Evolutionary conservation across 1,140 invertebrate genomes (phyloP).

Genomic region (Anastrepha obliqua): DNA sequence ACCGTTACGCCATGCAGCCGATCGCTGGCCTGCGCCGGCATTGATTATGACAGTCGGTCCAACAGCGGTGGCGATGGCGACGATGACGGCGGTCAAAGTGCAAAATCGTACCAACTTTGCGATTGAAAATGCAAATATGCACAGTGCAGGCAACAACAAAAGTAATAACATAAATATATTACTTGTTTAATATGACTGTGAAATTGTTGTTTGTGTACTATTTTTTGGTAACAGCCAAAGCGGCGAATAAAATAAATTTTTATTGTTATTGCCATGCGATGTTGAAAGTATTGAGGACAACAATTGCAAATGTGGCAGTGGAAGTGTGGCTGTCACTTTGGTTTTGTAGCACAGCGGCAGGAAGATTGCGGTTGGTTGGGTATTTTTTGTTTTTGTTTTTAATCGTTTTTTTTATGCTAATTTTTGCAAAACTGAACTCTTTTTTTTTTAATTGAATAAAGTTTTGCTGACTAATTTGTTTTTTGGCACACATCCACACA

Average conservation of each 20-base stretch:
- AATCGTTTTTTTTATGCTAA: not conserved
- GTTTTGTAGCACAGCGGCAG: not conserved
- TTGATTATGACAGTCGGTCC: not conserved
- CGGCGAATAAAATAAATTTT: slow-evolving; percentile 11
- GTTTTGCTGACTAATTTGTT: slow-evolving; percentile 33
- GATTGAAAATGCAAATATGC: not conserved
- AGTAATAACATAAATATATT: not conserved
- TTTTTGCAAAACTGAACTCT: not conserved
- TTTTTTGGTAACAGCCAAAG: not conserved
- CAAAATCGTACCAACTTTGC: not conserved
- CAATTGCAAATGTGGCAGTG: not conserved
- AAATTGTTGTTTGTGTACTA: not conserved
- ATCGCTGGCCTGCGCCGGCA: not conserved
- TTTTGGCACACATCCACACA: not conserved
- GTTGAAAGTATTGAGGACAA: slow-evolving; percentile 2
- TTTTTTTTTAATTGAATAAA: not conserved
- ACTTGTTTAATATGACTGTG: not conserved
- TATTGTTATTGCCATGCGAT: slow-evolving; percentile 21
- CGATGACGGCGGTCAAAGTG: slow-evolving; percentile 35
- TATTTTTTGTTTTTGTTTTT: not conserved
- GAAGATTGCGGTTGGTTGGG: not conserved
- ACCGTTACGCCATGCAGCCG: slow-evolving; percentile 32
- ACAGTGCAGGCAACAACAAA: not conserved
- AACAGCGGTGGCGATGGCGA: not conserved
- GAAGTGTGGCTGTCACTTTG: slow-evolving; percentile 2